Evolutionary conservation across 92 coral and sea anemone genomes (phyloP).

Genomic region (Heteractis magnifica): DNA sequence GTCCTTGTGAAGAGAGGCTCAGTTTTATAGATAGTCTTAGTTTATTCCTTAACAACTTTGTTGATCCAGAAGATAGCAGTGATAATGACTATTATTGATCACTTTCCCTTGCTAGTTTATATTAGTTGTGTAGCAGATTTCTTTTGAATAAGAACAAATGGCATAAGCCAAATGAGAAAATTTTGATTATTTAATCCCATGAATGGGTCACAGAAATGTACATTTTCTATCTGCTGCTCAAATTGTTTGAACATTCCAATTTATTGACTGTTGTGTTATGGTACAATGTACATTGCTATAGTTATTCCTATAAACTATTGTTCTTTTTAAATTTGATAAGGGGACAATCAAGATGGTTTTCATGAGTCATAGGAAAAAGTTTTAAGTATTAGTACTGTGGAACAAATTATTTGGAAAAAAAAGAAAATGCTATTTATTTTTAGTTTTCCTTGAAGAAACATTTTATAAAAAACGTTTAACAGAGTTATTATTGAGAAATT

Average conservation of each 20-base stretch:
- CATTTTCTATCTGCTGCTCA: too few relatives aligned
- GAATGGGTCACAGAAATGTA: too few relatives aligned
- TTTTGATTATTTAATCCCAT: too few relatives aligned
- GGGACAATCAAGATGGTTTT: neutral
- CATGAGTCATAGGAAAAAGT: neutral
- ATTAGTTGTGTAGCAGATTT: neutral
- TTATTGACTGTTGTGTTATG: too few relatives aligned
- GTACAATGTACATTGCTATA: neutral
- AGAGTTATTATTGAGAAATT: too few relatives aligned
- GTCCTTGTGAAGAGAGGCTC: constrained; percentile 39
- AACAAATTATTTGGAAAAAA: too few relatives aligned
- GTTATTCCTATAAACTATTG: neutral
- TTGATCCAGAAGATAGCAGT: constrained; percentile 12
- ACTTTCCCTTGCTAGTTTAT: neutral
- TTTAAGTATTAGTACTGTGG: neutral
- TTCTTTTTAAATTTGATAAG: neutral
- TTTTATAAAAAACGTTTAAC: too few relatives aligned
- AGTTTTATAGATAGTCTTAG: constrained; percentile 37
- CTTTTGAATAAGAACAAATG: neutral
- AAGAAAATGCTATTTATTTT: too few relatives aligned
- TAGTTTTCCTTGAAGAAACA: too few relatives aligned
- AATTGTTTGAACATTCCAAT: too few relatives aligned
- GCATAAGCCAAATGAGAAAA: too few relatives aligned
- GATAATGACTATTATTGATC: constrained; percentile 26
- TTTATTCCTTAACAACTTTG: constrained; percentile 11